phyloP scores from a whole-genome alignment of 2,113 vertebrate species.

The Platichthys flesus region DNA sequence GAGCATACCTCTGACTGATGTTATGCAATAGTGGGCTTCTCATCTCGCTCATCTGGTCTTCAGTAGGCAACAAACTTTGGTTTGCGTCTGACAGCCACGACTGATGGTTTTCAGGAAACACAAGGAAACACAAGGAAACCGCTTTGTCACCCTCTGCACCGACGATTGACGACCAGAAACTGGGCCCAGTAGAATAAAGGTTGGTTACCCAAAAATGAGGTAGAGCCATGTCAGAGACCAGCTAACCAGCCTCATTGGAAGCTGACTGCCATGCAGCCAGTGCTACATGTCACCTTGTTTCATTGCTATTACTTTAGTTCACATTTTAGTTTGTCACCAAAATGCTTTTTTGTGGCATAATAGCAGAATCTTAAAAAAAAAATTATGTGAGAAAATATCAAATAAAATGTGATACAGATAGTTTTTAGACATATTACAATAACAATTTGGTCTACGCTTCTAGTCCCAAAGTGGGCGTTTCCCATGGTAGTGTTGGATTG shows the following conservation, averaged over 20 bases:
- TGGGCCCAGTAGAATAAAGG: background rate
- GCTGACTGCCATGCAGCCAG: background rate
- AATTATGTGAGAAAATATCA: too few relatives aligned
- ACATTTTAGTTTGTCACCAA: too few relatives aligned
- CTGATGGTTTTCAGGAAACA: conserved; percentile 7
- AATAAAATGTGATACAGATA: background rate
- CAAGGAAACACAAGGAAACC: background rate
- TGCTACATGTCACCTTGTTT: too few relatives aligned
- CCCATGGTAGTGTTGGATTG: background rate
- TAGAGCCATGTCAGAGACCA: background rate
- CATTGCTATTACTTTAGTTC: too few relatives aligned
- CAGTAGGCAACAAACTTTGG: conserved; percentile 2
- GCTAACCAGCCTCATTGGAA: background rate
- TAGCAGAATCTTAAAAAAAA: too few relatives aligned
- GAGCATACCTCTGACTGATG: background rate
- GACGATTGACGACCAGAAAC: background rate
- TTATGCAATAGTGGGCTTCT: conserved; percentile 12
- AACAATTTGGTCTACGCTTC: too few relatives aligned
- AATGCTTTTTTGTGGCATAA: too few relatives aligned
- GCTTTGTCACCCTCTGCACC: background rate
- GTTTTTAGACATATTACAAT: background rate
- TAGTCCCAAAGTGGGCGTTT: background rate
- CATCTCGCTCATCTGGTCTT: conserved; percentile 30
- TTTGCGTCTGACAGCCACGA: conserved; percentile 14
- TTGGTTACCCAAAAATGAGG: background rate